Base-by-base conservation (phyloP, 2,113 vertebrate genomes). In the Microcebus griseorufus region DNA sequence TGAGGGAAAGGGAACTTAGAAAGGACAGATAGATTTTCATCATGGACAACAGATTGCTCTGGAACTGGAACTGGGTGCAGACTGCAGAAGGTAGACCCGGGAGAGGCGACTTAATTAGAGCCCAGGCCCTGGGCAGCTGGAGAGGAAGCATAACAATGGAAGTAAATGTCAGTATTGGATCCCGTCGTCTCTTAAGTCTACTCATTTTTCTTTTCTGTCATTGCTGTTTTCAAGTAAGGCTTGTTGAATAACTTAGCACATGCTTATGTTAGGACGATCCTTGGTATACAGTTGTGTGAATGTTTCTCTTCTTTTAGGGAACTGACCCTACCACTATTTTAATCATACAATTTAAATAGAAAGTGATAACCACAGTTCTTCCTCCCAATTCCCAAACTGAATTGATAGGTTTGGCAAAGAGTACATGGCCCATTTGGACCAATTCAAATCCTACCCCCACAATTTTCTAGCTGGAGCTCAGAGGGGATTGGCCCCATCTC, bases 1-100 rank as follows among this genome's bases (percentile, higher is more conserved):
- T 42, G 20, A 45, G 34, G 53, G 45, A 60, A 70, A 64, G 29
- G 81, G 48, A 55, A 45, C 78, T 67, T 72, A 32, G 18, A 86
- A 75, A 97, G 55, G 20, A 80, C 85, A 88, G 70, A 67, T 42
- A 39, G 51, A 62, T 85, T 94, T 88, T 84, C 76, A 90, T 76
- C 65, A 29, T 6, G 13, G n/a, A 42, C 69, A 37, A 92, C 42
- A n/a, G 13, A 22, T 5, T 29, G 9, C 60, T 62, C 7, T 22
- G 65, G 45, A 16, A 69, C 9, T 84, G 13, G 23, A 85, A 67
- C 45, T n/a, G 78, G 60, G 42, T 55, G 4, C 16, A 53, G 34
- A 37, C 25, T 95, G n/a, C 32, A 95, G 91, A 79, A 73, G 25
- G 10, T 84, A 23, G 60, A 16, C 37, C 53, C 51, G 39, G 9